Evolutionary conservation across 2,797 vertebrate species (phyloP).

Genomic region (Poecilia velifera): DNA sequence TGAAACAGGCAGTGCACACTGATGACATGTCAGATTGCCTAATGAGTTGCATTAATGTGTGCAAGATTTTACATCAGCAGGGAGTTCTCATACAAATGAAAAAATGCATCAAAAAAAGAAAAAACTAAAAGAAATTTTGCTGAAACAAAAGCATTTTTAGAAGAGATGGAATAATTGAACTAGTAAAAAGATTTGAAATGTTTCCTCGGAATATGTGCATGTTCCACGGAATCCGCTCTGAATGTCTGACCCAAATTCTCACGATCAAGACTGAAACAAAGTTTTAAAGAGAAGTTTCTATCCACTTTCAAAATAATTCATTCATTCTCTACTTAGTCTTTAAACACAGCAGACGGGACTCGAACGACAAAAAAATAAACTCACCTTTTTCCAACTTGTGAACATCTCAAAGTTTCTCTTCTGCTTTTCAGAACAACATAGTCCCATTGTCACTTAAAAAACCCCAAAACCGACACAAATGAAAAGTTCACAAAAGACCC

Average conservation of each 20-base stretch:
- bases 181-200: background rate
- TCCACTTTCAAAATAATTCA: background rate
- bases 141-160: background rate
- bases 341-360: background rate
- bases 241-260: constrained; percentile 1
- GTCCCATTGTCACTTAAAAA: constrained; percentile 73
- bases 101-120: constrained; percentile 30
- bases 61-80: constrained; percentile 63
- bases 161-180: background rate
- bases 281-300: background rate
- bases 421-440: constrained; percentile 75
- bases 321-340: background rate
- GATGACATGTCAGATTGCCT: constrained; percentile 55
- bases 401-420: constrained; percentile 62
- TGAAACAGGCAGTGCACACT: constrained; percentile 20
- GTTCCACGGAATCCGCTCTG: background rate
- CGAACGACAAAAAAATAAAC: constrained; percentile 30
- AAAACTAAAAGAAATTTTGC: background rate
- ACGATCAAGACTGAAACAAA: background rate
- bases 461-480: constrained; percentile 38
- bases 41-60: constrained; percentile 39
- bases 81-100: constrained; percentile 21
- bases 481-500: constrained; percentile 37
- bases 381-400: constrained; percentile 74
- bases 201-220: background rate